phyloP scores from a whole-genome alignment of 2,113 vertebrate genomes.

The Colius striatus region DNA sequence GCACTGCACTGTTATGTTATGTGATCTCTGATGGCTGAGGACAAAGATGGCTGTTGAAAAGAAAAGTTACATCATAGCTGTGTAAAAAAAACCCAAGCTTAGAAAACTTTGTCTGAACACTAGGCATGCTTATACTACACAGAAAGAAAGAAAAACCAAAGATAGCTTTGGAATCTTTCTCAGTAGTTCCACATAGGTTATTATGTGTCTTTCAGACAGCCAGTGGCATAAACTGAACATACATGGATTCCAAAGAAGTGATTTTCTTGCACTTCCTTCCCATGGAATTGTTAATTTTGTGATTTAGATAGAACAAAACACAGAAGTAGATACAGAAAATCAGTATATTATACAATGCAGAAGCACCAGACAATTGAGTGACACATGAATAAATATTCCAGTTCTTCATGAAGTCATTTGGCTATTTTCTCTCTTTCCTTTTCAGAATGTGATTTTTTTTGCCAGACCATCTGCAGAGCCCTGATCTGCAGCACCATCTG shows the following conservation, averaged over 20 bases:
- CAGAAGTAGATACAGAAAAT: neutral
- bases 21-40: neutral
- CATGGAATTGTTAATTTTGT: neutral
- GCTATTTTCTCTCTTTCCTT: neutral
- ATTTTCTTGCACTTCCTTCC: neutral
- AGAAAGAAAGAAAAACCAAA: neutral
- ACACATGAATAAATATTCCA: neutral
- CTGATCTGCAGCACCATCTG: neutral
- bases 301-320: neutral
- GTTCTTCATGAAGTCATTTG: neutral
- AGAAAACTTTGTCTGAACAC: neutral
- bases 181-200: neutral
- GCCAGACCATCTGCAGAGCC: neutral
- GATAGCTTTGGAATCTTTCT: neutral
- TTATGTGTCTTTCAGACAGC: neutral
- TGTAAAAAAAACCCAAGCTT: neutral
- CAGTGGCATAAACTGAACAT: neutral
- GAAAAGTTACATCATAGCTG: neutral
- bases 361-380: neutral
- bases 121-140: neutral
- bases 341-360: neutral
- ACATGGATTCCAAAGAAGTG: neutral
- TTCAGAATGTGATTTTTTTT: neutral
- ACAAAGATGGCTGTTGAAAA: neutral
- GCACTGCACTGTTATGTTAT: neutral